These are phyloP conservation scores for Percopsis omiscomaycus DNA, from an alignment of 2,797 vertebrate species.

Conservation along the genomic window DNA sequence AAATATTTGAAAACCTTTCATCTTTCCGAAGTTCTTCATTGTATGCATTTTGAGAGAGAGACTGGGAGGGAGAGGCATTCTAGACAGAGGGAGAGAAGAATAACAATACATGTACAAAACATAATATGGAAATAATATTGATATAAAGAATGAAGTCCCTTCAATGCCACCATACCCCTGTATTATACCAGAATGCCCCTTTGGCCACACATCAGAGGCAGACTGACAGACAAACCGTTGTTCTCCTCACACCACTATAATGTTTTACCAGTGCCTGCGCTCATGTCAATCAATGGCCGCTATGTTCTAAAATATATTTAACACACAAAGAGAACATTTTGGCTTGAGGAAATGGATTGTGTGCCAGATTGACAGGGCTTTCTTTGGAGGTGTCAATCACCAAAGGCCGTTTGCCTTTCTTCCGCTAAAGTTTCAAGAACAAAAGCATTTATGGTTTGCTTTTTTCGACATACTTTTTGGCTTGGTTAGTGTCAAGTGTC, in stretches of 20 bases:
- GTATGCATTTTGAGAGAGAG: background rate
- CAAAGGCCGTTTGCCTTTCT: constrained; percentile 59
- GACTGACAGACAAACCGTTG: constrained; percentile 77
- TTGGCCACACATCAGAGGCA: constrained; percentile 75
- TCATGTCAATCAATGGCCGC: constrained; percentile 81
- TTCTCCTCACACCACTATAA: constrained; percentile 75
- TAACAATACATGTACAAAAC: background rate
- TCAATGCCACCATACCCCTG: constrained; percentile 44
- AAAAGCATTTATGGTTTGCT: constrained; percentile 30
- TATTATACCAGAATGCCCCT: constrained; percentile 71
- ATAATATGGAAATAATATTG: constrained; percentile 39
- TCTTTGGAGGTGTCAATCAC: constrained; percentile 68
- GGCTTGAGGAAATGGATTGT: constrained; percentile 79
- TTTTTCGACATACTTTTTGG: constrained; percentile 19
- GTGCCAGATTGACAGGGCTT: constrained; percentile 65
- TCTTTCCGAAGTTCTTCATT: too few species aligned
- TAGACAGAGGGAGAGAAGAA: background rate
- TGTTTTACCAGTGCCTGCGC: constrained; percentile 82
- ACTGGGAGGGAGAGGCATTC: background rate
- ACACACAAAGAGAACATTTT: constrained; percentile 81
- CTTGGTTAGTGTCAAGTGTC: constrained; percentile 15
- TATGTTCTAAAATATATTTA: constrained; percentile 85
- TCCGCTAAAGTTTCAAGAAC: constrained; percentile 37
- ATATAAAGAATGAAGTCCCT: constrained; percentile 41
- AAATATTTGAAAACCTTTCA: too few species aligned